These are phyloP conservation scores for Scaptomyza pallida DNA, from an alignment of 1,140 invertebrate species.

Conservation along the genomic window DNA sequence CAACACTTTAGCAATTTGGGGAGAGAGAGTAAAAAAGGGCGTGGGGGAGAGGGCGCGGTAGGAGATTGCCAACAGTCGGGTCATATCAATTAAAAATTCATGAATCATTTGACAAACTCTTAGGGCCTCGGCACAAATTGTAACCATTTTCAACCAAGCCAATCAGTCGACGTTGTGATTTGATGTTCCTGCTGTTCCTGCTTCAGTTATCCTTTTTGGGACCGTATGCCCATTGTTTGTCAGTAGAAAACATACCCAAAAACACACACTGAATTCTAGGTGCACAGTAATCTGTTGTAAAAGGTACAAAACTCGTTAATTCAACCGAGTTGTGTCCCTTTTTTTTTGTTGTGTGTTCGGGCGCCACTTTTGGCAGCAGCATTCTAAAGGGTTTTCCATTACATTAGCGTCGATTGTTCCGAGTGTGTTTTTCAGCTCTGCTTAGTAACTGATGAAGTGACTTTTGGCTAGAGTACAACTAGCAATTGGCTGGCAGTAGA, in stretches of 20 bases:
- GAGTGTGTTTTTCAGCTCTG: conserved; percentile 5
- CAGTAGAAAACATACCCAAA: conserved; percentile 3
- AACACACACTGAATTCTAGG: conserved; percentile 42
- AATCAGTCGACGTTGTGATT: conserved; percentile 42
- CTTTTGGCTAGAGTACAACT: conserved; percentile 8
- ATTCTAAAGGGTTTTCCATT: conserved; percentile 55
- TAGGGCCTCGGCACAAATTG: conserved; percentile 40
- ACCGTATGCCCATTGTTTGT: conserved; percentile 24
- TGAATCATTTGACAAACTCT: conserved; percentile 80
- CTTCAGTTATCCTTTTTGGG: conserved; percentile 19
- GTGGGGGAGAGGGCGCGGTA: too few relatives aligned
- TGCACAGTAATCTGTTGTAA: conserved; percentile 69
- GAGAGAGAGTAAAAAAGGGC: neutral
- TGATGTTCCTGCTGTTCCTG: neutral
- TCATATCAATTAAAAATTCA: conserved; percentile 79
- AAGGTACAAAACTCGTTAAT: conserved; percentile 61
- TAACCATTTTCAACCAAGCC: conserved; percentile 41
- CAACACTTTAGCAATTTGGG: conserved; percentile 22
- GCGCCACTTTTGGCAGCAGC: conserved; percentile 28
- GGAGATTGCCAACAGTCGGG: conserved; percentile 2
- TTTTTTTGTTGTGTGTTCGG: conserved; percentile 14
- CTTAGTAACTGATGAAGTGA: conserved; percentile 37
- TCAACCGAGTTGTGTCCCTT: conserved; percentile 25
- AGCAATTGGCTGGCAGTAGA: neutral
- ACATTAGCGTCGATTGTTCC: conserved; percentile 46